Evolutionary conservation across 2,888 invertebrate genomes (phyloP).

Genomic region (Tenthredo notha): DNA sequence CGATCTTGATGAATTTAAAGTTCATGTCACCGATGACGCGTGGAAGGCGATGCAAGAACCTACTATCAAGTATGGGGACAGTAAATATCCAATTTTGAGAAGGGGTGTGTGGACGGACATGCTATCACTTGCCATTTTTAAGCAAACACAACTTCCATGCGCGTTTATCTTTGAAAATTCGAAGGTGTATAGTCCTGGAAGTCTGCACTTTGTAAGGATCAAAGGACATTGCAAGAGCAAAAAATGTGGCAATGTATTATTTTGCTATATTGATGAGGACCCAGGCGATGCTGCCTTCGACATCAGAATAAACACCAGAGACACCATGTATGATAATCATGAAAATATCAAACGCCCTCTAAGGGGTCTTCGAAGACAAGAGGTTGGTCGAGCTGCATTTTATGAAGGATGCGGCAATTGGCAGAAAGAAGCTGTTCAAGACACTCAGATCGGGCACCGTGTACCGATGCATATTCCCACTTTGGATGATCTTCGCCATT

Average conservation of each 20-base stretch:
- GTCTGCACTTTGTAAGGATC: background rate
- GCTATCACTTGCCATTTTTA: background rate
- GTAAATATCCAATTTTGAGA: background rate
- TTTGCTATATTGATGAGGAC: background rate
- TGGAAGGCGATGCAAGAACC: constrained; percentile 27
- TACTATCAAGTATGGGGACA: constrained; percentile 21
- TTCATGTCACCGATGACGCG: background rate
- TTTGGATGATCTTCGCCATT: constrained; percentile 42
- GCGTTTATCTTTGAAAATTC: background rate
- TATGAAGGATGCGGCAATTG: constrained; percentile 49
- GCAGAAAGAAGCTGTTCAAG: constrained; percentile 49
- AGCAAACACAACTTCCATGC: background rate
- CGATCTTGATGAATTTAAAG: background rate
- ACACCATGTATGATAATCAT: constrained; percentile 53
- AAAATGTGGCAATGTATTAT: background rate
- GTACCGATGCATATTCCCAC: constrained; percentile 35
- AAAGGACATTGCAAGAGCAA: constrained; percentile 11
- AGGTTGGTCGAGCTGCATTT: constrained; percentile 40
- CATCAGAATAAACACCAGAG: constrained; percentile 49
- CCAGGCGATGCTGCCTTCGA: background rate
- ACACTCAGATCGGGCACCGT: constrained; percentile 15
- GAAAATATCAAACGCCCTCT: constrained; percentile 54
- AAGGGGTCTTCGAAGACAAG: constrained; percentile 32
- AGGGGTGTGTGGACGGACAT: constrained; percentile 20
- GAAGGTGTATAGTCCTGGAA: background rate